Base-by-base conservation (phyloP, 1,140 invertebrate species). In the Nephila pilipes region DNA sequence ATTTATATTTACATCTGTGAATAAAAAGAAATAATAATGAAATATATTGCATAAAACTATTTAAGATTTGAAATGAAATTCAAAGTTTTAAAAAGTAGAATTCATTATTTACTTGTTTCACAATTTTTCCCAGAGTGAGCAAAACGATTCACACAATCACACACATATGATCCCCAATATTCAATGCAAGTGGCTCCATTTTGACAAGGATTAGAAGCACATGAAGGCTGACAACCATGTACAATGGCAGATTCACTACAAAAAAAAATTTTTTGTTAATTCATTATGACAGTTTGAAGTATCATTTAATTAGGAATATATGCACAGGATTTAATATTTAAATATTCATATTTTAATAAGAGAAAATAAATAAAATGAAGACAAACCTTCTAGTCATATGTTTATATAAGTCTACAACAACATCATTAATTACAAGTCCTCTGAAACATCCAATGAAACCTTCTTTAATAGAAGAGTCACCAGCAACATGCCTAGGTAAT, bases 371-470 rank as follows among this genome's bases (percentile, higher is more conserved):
- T 79, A 22, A n/a, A 54, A 57, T 20, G 10, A n/a, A n/a, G 29
- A 57, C 54, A 6, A 79, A 95, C 95, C 94, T 95, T 90, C 89
- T 97, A n/a, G 97, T 98, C 97, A 98, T 98, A 95, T 98, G 98
- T 94, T 97, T 97, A 95, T 98, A 98, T 93, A 99, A 98, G 95
- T 99, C 98, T 46, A 98, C 95, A 92, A 98, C 97, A 96, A 98
- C 97, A 29, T 98, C 97, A 95, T 99, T 99, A 22, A 99, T 98
- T 0, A 98, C 97, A 58, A 99, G 95, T 32, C 98, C 98, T 94
- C 98, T 96, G 95, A 99, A 98, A 95, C 98, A 99, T 14, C 98
- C 98, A 94, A 99, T 98, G 29, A 99, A 96, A 12, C 98, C 98
- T 96, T 98, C 97, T 90, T 97, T 97, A 3, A 98, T 97, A 14